Percentiles rank a stretch among this genome's conserved stretches.
These are phyloP conservation scores for Girardinus metallicus DNA, from an alignment of 2,797 vertebrate species.

Conservation along the genomic window DNA sequence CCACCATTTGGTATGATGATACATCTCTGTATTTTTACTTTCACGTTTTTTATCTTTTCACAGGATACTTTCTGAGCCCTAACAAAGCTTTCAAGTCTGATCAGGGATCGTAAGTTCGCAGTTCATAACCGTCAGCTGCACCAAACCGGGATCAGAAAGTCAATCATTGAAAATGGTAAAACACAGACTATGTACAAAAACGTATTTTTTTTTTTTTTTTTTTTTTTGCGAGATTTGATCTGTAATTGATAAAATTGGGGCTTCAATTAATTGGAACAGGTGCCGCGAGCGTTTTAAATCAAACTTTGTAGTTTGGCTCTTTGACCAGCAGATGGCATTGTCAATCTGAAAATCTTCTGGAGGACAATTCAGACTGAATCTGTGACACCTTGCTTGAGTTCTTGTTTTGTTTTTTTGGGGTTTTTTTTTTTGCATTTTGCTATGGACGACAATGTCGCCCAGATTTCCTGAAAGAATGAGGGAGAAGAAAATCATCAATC, in stretches of 20 bases:
- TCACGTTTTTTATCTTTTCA: background rate
- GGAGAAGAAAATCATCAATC: background rate
- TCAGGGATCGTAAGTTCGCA: background rate
- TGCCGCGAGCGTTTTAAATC: background rate
- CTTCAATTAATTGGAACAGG: background rate
- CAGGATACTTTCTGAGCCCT: background rate
- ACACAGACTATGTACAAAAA: background rate
- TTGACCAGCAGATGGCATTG: constrained; percentile 59
- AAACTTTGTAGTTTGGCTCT: constrained; percentile 15
- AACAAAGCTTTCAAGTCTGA: background rate
- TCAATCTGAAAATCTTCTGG: background rate
- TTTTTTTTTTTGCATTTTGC: background rate
- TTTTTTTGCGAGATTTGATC: background rate
- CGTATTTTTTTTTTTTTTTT: background rate
- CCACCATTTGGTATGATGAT: background rate
- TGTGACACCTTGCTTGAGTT: background rate
- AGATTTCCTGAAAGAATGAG: background rate
- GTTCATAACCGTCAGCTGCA: background rate
- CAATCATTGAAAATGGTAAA: background rate
- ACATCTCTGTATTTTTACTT: background rate
- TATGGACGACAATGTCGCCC: background rate
- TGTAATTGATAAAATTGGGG: background rate
- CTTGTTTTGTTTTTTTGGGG: too few species aligned
- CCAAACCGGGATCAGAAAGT: background rate
- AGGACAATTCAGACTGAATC: background rate